These are phyloP conservation scores for Eupithecia centaureata DNA, from an alignment of 2,888 invertebrate genomes.

Conservation along the genomic window DNA sequence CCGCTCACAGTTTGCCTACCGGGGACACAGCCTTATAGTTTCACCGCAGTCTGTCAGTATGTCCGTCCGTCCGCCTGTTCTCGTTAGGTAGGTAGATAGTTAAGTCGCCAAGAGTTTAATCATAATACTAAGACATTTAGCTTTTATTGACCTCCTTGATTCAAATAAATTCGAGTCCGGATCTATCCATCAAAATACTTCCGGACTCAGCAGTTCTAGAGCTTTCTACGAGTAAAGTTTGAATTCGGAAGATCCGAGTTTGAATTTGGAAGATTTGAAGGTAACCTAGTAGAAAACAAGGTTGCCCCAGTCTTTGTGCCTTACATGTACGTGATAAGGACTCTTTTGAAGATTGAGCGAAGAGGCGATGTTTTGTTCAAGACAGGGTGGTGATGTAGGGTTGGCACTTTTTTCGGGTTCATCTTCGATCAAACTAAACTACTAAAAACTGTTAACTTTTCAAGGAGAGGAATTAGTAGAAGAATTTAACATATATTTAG, in stretches of 20 bases:
- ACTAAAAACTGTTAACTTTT: no score
- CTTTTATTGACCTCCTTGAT: constrained; percentile 24
- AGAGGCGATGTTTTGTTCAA: constrained; percentile 46
- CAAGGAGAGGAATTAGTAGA: no score
- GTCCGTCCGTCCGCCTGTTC: background rate
- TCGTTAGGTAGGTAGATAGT: background rate
- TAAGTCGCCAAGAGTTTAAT: constrained; percentile 5
- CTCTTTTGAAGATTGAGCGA: constrained; percentile 31
- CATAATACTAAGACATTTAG: constrained; percentile 3
- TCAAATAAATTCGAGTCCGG: constrained; percentile 24
- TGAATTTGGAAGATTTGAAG: constrained; percentile 34
- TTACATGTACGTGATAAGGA: constrained; percentile 24
- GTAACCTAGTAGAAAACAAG: constrained; percentile 53
- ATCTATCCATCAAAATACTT: constrained; percentile 34
- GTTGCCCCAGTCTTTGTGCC: constrained; percentile 43
- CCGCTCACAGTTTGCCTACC: no score
- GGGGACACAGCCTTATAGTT: no score
- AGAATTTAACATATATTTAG: no score
- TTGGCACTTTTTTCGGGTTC: constrained; percentile 29
- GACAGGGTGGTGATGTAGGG: constrained; percentile 43
- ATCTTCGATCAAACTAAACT: background rate
- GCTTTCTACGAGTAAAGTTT: constrained; percentile 19
- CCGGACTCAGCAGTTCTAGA: constrained; percentile 27
- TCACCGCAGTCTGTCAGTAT: background rate
- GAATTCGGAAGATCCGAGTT: constrained; percentile 29